phyloP scores from a whole-genome alignment of 2,888 invertebrate species.

The Leptopilina drosophilae region DNA sequence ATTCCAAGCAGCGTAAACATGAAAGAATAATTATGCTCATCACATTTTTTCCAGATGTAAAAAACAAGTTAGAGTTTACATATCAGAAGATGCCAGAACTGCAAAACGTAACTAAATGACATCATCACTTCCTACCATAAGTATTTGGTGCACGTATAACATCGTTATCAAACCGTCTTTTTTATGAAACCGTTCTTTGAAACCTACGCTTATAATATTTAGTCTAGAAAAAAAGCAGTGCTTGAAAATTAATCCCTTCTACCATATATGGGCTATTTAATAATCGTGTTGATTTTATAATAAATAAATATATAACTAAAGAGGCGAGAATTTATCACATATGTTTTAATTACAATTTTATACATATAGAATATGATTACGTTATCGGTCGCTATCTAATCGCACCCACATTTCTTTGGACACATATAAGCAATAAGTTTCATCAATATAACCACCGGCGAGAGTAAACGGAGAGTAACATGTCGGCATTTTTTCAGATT shows the following conservation, averaged over 20 bases:
- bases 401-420: slow-evolving; percentile 40
- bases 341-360: slow-evolving; percentile 44
- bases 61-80: background rate
- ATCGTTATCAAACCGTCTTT: slow-evolving; percentile 18
- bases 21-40: too few species aligned
- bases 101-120: slow-evolving; percentile 21
- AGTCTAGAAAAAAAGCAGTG: slow-evolving; percentile 5
- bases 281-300: slow-evolving; percentile 29
- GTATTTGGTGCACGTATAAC: slow-evolving; percentile 6
- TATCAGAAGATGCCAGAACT: background rate
- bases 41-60: too few species aligned
- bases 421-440: background rate
- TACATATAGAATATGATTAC: slow-evolving; percentile 21
- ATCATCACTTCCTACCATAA: slow-evolving; percentile 2
- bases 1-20: too few species aligned
- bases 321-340: slow-evolving; percentile 39
- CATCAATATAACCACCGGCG: slow-evolving; percentile 11
- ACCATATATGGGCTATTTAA: background rate
- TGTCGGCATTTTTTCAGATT: slow-evolving; percentile 17
- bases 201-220: slow-evolving; percentile 34
- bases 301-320: background rate
- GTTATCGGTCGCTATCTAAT: slow-evolving; percentile 53
- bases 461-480: background rate
- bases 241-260: slow-evolving; percentile 31
- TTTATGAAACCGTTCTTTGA: background rate